Conservation (phyloP, 1,140 invertebrate species). For the Metopolophium dirhodum region DNA sequence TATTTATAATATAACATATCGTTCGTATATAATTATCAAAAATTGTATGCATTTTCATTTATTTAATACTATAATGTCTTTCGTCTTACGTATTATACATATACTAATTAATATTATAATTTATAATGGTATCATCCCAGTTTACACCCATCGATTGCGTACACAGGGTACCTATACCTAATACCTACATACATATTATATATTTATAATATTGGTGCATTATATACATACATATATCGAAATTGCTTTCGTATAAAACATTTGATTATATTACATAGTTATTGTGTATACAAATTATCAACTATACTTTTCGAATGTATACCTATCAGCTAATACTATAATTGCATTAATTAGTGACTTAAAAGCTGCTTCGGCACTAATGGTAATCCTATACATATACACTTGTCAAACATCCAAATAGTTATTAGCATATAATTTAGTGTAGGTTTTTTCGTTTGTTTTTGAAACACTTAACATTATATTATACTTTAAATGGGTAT, state of each 20-base stretch:
- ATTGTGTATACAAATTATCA: background rate
- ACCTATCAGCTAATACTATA: background rate
- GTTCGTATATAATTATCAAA: background rate
- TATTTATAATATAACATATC: background rate
- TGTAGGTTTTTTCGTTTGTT: background rate
- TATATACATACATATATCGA: background rate
- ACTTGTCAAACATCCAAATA: constrained; percentile 2
- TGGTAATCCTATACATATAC: background rate
- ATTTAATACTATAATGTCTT: background rate
- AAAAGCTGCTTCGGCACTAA: background rate
- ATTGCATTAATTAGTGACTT: background rate
- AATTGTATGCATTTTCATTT: too few relatives aligned
- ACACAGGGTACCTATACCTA: background rate
- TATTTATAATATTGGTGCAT: background rate
- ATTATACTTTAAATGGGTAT: background rate
- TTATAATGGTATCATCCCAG: background rate
- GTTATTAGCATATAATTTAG: background rate
- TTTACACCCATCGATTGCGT: background rate
- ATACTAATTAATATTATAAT: too few relatives aligned
- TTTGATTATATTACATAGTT: background rate
- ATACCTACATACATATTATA: background rate
- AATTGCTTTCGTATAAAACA: background rate
- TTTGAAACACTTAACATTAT: background rate
- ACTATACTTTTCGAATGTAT: background rate
- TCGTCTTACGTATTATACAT: background rate